phyloP scores from a whole-genome alignment of 30 jellyfish, hydroid and myxozoan species.

The Chrysaora quinquecirrha region DNA sequence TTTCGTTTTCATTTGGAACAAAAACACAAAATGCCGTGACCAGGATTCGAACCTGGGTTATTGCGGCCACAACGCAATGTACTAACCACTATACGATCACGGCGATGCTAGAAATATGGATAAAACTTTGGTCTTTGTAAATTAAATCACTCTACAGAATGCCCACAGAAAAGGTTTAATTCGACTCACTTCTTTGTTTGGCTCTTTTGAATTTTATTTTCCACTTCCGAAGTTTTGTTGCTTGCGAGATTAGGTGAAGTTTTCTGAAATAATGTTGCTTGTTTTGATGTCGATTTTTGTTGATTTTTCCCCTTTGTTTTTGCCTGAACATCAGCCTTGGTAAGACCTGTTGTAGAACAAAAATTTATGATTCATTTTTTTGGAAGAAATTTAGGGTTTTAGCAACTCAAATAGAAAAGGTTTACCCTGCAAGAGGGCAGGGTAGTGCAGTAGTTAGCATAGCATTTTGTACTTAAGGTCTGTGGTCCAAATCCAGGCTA shows the following conservation, averaged over 20 bases:
- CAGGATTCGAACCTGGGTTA: constrained; percentile 90
- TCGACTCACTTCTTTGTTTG: constrained; percentile 27
- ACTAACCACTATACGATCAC: constrained; percentile 87
- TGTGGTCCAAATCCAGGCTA: no score
- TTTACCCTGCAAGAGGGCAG: no score
- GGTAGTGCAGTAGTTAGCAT: no score
- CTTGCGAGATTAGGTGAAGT: not conserved
- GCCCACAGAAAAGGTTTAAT: no score
- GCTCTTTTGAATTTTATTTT: not conserved
- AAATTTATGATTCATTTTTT: no score
- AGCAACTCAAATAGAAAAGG: no score
- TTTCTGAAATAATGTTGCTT: constrained; percentile 37
- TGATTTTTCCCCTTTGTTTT: not conserved
- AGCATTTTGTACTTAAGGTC: no score
- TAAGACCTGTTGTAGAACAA: not conserved
- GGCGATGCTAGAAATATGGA: constrained; percentile 3
- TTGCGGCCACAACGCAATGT: constrained; percentile 91
- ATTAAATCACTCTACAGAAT: no score
- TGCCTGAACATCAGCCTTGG: not conserved
- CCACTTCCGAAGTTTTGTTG: not conserved
- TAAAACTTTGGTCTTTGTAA: not conserved
- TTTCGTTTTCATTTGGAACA: not conserved
- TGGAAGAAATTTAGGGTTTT: no score
- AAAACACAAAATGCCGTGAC: constrained; percentile 58
- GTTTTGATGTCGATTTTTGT: constrained; percentile 13